Evolutionary conservation across 2,113 vertebrate genomes (phyloP).

Genomic region (Uria aalge): DNA sequence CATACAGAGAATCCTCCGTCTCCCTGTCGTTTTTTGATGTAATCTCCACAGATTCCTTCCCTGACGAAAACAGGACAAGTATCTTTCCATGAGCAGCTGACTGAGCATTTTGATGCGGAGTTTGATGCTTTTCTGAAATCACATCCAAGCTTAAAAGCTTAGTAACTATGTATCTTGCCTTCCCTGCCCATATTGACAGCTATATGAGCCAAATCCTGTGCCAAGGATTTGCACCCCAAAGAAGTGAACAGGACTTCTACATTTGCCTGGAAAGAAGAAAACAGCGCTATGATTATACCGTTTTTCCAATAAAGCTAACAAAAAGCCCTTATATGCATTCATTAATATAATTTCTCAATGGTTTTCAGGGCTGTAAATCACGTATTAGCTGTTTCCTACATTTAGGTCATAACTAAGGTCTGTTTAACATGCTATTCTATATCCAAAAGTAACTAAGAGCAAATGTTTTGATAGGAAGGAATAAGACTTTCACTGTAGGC

Average conservation of each 20-base stretch:
- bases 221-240: background rate
- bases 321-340: background rate
- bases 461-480: background rate
- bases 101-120: background rate
- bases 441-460: background rate
- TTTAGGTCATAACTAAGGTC: background rate
- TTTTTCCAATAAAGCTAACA: background rate
- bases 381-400: background rate
- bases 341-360: background rate
- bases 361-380: background rate
- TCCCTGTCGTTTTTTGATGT: background rate
- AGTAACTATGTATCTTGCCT: background rate
- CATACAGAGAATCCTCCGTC: background rate
- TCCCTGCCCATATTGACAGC: background rate
- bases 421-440: background rate
- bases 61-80: background rate
- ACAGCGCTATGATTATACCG: accelerated
- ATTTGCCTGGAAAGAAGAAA: background rate
- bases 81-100: background rate
- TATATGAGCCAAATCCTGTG: background rate
- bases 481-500: background rate
- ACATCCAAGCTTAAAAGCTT: background rate
- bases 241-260: background rate
- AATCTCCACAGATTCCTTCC: background rate
- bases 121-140: constrained; percentile 6